Evolutionary conservation across 2,113 vertebrate genomes (phyloP).

Genomic region (Psammodynastes pulverulentus): DNA sequence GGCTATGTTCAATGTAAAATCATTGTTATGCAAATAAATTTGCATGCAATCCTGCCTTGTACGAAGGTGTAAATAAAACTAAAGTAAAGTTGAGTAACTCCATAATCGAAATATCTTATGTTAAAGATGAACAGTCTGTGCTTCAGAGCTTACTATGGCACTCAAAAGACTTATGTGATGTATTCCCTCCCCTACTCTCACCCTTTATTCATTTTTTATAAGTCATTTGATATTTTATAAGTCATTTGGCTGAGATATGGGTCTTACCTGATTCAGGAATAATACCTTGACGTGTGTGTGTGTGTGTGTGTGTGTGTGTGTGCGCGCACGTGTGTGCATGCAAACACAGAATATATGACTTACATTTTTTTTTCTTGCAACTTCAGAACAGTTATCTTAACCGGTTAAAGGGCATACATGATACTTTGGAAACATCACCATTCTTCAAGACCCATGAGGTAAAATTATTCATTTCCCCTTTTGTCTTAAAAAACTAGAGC

Average conservation of each 20-base stretch:
- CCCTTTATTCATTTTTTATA: background rate
- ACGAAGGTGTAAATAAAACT: accelerated
- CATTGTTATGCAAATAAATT: background rate
- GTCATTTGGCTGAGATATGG: background rate
- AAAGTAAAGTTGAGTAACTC: background rate
- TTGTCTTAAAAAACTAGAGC: background rate
- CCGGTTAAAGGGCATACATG: constrained; percentile 82
- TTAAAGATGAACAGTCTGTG: background rate
- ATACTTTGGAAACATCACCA: constrained; percentile 81
- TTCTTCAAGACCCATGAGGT: constrained; percentile 98
- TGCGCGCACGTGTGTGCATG: background rate
- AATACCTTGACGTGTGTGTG: background rate
- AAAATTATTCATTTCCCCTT: constrained; percentile 8
- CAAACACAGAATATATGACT: background rate
- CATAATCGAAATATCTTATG: background rate
- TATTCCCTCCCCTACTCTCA: background rate
- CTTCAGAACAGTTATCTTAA: constrained; percentile 82
- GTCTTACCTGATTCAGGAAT: background rate
- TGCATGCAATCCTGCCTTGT: background rate
- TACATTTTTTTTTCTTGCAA: constrained; percentile 22
- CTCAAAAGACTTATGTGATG: background rate
- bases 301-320: too few relatives aligned
- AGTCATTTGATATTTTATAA: background rate
- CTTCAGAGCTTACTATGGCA: background rate
- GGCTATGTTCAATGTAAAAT: background rate